Conservation (phyloP, 1,140 invertebrate species). For the Drosophila micromelanica region DNA sequence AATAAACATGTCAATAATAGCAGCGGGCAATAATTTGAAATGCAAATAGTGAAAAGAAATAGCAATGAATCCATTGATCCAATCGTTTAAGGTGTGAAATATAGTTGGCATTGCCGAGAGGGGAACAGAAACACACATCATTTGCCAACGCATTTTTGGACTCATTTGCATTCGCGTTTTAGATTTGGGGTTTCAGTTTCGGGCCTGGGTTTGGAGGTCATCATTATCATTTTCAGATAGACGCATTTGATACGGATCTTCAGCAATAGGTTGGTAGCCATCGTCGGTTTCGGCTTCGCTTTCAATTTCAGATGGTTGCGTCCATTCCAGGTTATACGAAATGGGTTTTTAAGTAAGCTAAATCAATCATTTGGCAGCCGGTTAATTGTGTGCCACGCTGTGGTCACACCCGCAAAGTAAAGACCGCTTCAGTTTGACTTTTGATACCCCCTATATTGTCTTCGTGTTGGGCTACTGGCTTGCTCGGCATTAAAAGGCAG, state of each 20-base stretch:
- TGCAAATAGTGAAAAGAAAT: slow-evolving; percentile 69
- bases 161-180: slow-evolving; percentile 66
- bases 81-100: slow-evolving; percentile 79
- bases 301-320: slow-evolving; percentile 43
- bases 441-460: slow-evolving; percentile 48
- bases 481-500: slow-evolving; percentile 21
- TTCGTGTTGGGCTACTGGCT: slow-evolving; percentile 49
- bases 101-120: slow-evolving; percentile 49
- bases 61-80: slow-evolving; percentile 55
- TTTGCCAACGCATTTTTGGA: slow-evolving; percentile 68
- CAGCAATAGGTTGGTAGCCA: slow-evolving; percentile 21
- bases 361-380: slow-evolving; percentile 76
- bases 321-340: slow-evolving; percentile 67
- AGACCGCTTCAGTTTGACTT: slow-evolving; percentile 27
- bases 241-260: slow-evolving; percentile 51
- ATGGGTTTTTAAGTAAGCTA: slow-evolving; percentile 77
- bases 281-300: slow-evolving; percentile 15
- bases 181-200: slow-evolving; percentile 34
- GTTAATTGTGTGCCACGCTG: slow-evolving; percentile 58
- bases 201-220: slow-evolving; percentile 38
- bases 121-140: slow-evolving; percentile 33
- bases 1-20: slow-evolving; percentile 80
- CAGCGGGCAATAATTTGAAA: slow-evolving; percentile 72
- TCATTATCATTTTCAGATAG: slow-evolving; percentile 13
- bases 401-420: slow-evolving; percentile 44